Evolutionary conservation across 1,140 invertebrate genomes (phyloP).

Genomic region (Cryptotermes secundus): DNA sequence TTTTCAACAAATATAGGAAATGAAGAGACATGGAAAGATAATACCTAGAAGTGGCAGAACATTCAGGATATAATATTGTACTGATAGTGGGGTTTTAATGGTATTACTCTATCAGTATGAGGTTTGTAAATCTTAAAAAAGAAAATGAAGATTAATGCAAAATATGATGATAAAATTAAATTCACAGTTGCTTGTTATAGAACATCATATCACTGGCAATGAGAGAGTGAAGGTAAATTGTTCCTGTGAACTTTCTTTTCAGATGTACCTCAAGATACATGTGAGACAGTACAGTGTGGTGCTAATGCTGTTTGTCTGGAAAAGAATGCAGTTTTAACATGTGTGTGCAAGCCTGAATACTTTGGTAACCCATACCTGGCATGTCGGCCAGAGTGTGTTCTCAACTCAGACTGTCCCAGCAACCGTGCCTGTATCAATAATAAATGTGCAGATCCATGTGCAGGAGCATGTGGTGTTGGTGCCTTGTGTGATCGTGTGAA

Average conservation of each 20-base stretch:
- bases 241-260: not conserved
- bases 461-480: constrained; percentile 71
- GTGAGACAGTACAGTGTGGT: constrained; percentile 69
- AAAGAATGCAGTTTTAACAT: constrained; percentile 57
- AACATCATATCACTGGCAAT: too few relatives aligned
- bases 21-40: too few relatives aligned
- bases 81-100: too few relatives aligned
- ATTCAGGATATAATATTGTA: too few relatives aligned
- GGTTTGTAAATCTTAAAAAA: too few relatives aligned
- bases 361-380: constrained; percentile 72
- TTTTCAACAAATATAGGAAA: too few relatives aligned
- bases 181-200: too few relatives aligned
- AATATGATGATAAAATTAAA: too few relatives aligned
- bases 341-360: constrained; percentile 65
- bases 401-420: constrained; percentile 71
- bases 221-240: too few relatives aligned
- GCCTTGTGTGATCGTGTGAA: constrained; percentile 74
- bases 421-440: constrained; percentile 73
- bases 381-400: constrained; percentile 75
- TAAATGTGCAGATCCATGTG: constrained; percentile 77
- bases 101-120: too few relatives aligned
- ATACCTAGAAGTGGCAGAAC: too few relatives aligned
- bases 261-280: constrained; percentile 54
- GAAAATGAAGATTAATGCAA: too few relatives aligned
- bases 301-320: constrained; percentile 71